These are phyloP conservation scores for Isaurus tuberculatus DNA, from an alignment of 92 coral and sea anemone genomes.

Conservation along the genomic window DNA sequence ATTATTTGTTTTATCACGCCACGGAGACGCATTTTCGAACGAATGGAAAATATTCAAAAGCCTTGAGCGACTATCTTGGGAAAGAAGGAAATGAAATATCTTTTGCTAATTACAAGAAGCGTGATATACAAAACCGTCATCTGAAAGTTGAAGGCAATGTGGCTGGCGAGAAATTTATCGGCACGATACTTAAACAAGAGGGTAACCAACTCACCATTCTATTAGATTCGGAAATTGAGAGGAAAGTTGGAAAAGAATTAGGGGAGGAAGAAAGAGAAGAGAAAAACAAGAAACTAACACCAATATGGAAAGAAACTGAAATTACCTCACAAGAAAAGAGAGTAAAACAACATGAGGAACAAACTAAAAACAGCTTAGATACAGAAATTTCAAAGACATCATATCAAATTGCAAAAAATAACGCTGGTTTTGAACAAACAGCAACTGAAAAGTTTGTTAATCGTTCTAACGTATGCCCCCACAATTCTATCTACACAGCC, in stretches of 20 bases:
- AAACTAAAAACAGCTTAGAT: neutral
- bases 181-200: neutral
- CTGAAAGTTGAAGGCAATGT: neutral
- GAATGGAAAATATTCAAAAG: neutral
- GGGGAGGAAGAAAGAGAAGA: neutral
- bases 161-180: neutral
- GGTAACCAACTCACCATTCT: neutral
- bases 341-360: too few relatives aligned
- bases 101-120: neutral
- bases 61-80: neutral
- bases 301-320: too few relatives aligned
- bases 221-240: neutral
- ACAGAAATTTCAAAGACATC: neutral
- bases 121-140: neutral
- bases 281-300: too few relatives aligned
- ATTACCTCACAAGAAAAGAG: neutral
- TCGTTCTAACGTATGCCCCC: conserved; percentile 18
- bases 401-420: neutral
- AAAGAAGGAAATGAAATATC: neutral
- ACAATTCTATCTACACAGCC: neutral
- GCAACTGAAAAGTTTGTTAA: conserved; percentile 19
- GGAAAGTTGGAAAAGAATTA: neutral
- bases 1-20: neutral
- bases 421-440: neutral
- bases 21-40: neutral